Base-by-base conservation (phyloP, 2,888 invertebrate genomes). In the Trileptium ribeirensis region DNA sequence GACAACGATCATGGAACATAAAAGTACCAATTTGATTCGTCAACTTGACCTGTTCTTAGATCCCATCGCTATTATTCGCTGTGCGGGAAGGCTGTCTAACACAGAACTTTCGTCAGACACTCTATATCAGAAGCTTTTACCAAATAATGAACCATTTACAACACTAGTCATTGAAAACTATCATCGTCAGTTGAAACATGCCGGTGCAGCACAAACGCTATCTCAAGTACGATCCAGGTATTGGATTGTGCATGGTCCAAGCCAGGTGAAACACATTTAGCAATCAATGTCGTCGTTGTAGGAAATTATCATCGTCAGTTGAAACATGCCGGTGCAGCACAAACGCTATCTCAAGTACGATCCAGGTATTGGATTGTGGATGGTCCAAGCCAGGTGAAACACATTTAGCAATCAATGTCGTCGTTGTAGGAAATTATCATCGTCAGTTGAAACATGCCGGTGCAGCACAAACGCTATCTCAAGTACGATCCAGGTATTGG, bases 121-220 rank as follows among this genome's bases (percentile, higher is more conserved):
- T 15, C 15, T 29, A 36, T 70, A n/a, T 15, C 78, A 40, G 8
- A 78, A 67, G 31, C 64, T 78, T 8, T 8, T 78, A 2, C 78
- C 78, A 64, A 70, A 70, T n/a, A 31, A 78, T 8, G 78, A 70
- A 51, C 34, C 40, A 31, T 67, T 64, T 31, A 70, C 70, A 70
- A 70, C 15, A 70, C 36, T 70, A 70, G 3, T 70, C 36, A 29
- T 70, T 8, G 8, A 70, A 3, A 15, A 67, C 31, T 33, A 31
- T 19, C 78, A 78, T 64, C 3, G 33, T 2, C 19, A 64, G 3
- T 34, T 78, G 34, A 19, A 64, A 19, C 78, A 78, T 64, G n/a
- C n/a, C n/a, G n/a, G n/a, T n/a, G n/a, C n/a, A n/a, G n/a, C n/a
- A n/a, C n/a, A n/a, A n/a, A n/a, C 78, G 3, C 34, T 78, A 33